These are phyloP conservation scores for Dryas iulia DNA, from an alignment of 1,140 invertebrate species.

Conservation along the genomic window DNA sequence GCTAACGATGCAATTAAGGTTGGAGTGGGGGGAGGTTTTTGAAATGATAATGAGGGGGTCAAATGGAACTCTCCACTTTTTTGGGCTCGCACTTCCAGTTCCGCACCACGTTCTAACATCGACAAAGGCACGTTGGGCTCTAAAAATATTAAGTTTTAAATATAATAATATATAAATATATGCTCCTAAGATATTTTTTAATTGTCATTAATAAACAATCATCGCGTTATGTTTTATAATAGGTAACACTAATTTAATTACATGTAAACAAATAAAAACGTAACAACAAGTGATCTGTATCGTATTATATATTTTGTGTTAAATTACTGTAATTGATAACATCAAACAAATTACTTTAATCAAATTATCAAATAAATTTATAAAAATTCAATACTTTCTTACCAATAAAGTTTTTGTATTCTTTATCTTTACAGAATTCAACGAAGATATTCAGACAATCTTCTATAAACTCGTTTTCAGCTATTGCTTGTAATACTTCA, in stretches of 20 bases:
- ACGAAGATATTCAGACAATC: slow-evolving; percentile 58
- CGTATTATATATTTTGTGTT: too few species aligned
- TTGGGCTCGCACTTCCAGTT: slow-evolving; percentile 59
- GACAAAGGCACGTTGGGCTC: slow-evolving; percentile 63
- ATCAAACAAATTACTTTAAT: too few species aligned
- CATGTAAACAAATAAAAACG: too few species aligned
- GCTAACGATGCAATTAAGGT: slow-evolving; percentile 49
- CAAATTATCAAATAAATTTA: too few species aligned
- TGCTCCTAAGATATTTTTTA: too few species aligned
- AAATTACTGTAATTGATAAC: too few species aligned
- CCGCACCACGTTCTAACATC: slow-evolving; percentile 53
- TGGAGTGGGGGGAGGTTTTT: slow-evolving; percentile 50
- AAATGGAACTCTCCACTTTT: slow-evolving; percentile 50
- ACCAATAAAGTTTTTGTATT: slow-evolving; percentile 54
- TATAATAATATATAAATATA: too few species aligned
- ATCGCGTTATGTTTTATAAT: too few species aligned
- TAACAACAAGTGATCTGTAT: too few species aligned
- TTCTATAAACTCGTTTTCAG: slow-evolving; percentile 52
- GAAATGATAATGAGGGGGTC: slow-evolving; percentile 27
- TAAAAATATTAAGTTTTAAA: slow-evolving; percentile 32
- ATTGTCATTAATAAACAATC: too few species aligned
- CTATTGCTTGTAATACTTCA: slow-evolving; percentile 48
- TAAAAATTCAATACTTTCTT: too few species aligned
- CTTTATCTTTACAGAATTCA: slow-evolving; percentile 54
- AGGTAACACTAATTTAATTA: too few species aligned